These are phyloP conservation scores for Habroteleia sp. DNA, from an alignment of 2,888 invertebrate genomes.

Conservation along the genomic window DNA sequence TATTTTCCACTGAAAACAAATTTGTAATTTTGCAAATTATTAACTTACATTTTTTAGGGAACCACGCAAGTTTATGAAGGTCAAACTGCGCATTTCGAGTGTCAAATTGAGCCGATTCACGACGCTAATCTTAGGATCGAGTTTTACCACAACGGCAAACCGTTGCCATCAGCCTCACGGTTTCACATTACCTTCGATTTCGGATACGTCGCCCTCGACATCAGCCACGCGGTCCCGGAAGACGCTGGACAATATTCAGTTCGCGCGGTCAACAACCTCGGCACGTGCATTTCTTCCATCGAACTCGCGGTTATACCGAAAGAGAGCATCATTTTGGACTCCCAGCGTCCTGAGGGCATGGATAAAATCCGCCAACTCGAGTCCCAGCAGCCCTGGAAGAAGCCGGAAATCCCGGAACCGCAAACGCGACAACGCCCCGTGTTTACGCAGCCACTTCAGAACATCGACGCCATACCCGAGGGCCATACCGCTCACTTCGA, in stretches of 20 bases:
- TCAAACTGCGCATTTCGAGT: conserved; percentile 97
- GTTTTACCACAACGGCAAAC: conserved; percentile 96
- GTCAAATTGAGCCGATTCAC: conserved; percentile 94
- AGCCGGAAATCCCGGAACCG: conserved; percentile 90
- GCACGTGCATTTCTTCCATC: conserved; percentile 92
- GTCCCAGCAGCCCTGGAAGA: conserved; percentile 88
- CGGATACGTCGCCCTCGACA: conserved; percentile 97
- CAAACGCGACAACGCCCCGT: conserved; percentile 95
- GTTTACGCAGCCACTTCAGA: conserved; percentile 96
- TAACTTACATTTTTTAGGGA: conserved; percentile 84
- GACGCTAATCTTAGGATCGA: conserved; percentile 94
- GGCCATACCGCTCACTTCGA: conserved; percentile 97
- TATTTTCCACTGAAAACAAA: no score
- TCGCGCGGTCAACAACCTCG: conserved; percentile 94
- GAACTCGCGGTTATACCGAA: conserved; percentile 91
- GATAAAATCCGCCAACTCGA: conserved; percentile 95
- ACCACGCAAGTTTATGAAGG: conserved; percentile 95
- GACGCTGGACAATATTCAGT: conserved; percentile 98
- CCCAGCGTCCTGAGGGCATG: conserved; percentile 96
- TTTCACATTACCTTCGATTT: conserved; percentile 98
- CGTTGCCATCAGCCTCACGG: conserved; percentile 92
- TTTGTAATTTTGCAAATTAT: no score
- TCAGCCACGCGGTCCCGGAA: conserved; percentile 95
- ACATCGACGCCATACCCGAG: conserved; percentile 92
- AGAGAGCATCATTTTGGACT: conserved; percentile 92